A percentile compares a stretch with the other conserved stretches of the same genome.
Conservation (phyloP, 2,888 invertebrate species). For the Stegana nigrithorax region DNA sequence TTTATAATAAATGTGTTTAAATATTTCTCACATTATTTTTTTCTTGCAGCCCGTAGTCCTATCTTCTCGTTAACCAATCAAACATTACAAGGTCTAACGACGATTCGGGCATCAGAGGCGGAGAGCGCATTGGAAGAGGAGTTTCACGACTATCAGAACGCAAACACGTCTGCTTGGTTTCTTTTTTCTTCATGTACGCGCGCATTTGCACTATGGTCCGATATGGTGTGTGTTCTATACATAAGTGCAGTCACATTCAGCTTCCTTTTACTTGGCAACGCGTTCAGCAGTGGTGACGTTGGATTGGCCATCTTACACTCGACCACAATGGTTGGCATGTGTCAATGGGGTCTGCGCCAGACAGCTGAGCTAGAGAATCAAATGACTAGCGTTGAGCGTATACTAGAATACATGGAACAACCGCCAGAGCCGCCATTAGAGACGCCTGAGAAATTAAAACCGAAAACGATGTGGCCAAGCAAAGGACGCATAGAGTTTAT, state of each 20-base stretch:
- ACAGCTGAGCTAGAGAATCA: conserved; percentile 86
- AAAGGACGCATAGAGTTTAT: conserved; percentile 77
- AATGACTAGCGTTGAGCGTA: conserved; percentile 87
- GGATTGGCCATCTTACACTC: conserved; percentile 80
- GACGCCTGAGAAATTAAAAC: conserved; percentile 63
- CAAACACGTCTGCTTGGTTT: conserved; percentile 81
- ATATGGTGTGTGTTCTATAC: conserved; percentile 87
- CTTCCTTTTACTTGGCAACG: conserved; percentile 76
- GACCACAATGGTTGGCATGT: conserved; percentile 78
- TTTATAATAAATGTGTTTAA: too few relatives aligned
- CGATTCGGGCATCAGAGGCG: conserved; percentile 79
- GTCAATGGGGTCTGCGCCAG: conserved; percentile 87
- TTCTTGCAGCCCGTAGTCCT: conserved; percentile 77
- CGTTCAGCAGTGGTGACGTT: conserved; percentile 73
- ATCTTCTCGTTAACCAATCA: conserved; percentile 82
- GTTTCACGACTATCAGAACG: conserved; percentile 75
- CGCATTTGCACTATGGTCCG: conserved; percentile 94
- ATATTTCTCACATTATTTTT: background rate
- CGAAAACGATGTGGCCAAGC: conserved; percentile 76
- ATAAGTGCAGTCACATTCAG: conserved; percentile 87
- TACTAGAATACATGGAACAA: conserved; percentile 82
- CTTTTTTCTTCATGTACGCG: conserved; percentile 88
- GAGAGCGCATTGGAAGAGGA: conserved; percentile 74
- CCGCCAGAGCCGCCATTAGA: conserved; percentile 74
- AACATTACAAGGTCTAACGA: conserved; percentile 80